phyloP scores from a whole-genome alignment of 1,140 invertebrate genomes.

The Teleopsis dalmanni region DNA sequence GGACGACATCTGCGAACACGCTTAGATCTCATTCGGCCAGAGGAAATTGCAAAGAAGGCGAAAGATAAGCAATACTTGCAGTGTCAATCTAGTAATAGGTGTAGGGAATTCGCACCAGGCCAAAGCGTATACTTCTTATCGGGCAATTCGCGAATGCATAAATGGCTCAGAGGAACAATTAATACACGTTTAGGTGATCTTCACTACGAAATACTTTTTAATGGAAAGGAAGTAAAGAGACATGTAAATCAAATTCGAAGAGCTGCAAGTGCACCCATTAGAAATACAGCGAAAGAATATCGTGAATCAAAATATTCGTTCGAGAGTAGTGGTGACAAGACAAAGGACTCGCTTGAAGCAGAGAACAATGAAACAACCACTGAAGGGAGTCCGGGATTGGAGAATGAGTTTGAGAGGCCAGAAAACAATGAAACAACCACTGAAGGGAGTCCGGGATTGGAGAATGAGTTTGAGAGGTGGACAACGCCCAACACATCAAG shows the following conservation, averaged over 20 bases:
- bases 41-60: neutral
- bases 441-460: too few relatives aligned
- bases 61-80: neutral
- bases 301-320: too few relatives aligned
- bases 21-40: neutral
- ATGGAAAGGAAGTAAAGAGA: neutral
- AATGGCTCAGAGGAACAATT: neutral
- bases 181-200: neutral
- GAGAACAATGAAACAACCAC: too few relatives aligned
- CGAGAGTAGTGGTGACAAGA: too few relatives aligned
- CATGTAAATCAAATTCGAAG: constrained; percentile 1
- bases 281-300: too few relatives aligned
- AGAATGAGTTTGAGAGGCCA: too few relatives aligned
- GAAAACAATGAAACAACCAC: too few relatives aligned
- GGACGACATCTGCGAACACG: neutral
- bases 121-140: neutral
- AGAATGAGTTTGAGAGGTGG: too few relatives aligned
- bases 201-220: neutral
- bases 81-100: neutral
- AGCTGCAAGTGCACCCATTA: too few relatives aligned
- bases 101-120: neutral
- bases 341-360: too few relatives aligned
- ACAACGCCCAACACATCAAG: too few relatives aligned
- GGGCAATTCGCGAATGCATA: neutral
- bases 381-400: too few relatives aligned